Evolutionary conservation across 37 sponge, comb jelly and placozoan species (phyloP).

Genomic region (Trichoplax adhaerens): DNA sequence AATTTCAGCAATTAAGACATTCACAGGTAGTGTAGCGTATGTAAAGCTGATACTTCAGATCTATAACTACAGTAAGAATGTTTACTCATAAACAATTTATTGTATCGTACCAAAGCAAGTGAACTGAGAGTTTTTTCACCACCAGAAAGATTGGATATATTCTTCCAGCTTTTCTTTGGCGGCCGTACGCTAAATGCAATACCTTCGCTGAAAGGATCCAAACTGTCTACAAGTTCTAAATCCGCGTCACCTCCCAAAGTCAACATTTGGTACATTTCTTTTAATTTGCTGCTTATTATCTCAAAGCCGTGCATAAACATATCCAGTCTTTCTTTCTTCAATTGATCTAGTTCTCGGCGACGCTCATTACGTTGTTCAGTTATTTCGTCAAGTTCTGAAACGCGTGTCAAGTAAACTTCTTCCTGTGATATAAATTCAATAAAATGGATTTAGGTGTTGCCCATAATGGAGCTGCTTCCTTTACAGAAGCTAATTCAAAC

Average conservation of each 20-base stretch:
- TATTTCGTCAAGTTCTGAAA: constrained; percentile 60
- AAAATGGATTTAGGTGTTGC: not conserved
- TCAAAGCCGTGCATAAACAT: constrained; percentile 92
- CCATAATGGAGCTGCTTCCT: not conserved
- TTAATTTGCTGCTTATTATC: constrained; percentile 83
- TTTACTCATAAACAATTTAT: not conserved
- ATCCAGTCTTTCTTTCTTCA: constrained; percentile 72
- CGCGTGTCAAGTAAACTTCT: constrained; percentile 36
- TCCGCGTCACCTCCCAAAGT: constrained; percentile 99
- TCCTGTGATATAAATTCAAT: constrained; percentile 23
- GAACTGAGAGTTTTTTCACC: constrained; percentile 99
- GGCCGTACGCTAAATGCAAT: constrained; percentile 96
- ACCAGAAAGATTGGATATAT: constrained; percentile 90
- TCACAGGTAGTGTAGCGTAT: not conserved
- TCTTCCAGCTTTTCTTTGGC: constrained; percentile 99
- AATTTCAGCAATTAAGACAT: not conserved
- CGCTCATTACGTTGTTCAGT: constrained; percentile 59
- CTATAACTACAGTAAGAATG: not conserved
- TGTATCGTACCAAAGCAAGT: constrained; percentile 73
- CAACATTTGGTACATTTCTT: constrained; percentile 99
- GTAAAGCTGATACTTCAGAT: not conserved
- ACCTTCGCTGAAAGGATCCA: constrained; percentile 97
- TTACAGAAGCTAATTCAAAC: not conserved
- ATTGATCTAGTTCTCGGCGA: constrained; percentile 56
- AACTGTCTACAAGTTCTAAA: constrained; percentile 90